Evolutionary conservation across 2,888 invertebrate genomes (phyloP), one percentile per base, ranked within the genome.

Genomic region (Melikaiella ostensackeni): DNA sequence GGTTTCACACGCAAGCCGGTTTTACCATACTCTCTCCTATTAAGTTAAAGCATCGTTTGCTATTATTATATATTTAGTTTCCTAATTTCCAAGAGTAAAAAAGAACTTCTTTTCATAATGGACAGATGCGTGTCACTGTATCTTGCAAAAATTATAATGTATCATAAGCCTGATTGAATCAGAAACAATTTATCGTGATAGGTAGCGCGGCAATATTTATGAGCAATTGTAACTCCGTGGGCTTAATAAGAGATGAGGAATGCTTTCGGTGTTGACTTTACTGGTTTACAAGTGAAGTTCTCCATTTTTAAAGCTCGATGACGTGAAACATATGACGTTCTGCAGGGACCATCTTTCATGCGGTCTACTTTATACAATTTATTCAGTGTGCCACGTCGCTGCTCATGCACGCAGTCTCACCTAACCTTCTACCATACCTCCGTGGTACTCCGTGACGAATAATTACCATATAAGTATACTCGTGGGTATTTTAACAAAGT

Each of bases 211-310:
- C 50, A 50, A 70, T 70, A 50, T 33, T 70, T 33, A 70, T 50
- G 50, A 70, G 30, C 30, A 33, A 30, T 70, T 46, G 46, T 66
- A 46, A 19, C 27, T 66, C 46, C 7, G 27, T 30, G 4, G 66
- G 46, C 46, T 46, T 66, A 66, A 50, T 66, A 46, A 66, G 46
- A 66, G 66, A 66, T 66, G 66, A 66, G n/a, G 66, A 64, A 64
- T 64, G 42, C 64, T 64, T 64, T 64, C 64, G 42, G 42, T 24
- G 27, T 46, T 13, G 27, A 66, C 66, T 66, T 27, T 27, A 66
- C 27, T 30, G 19, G 46, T 46, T 19, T 46, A 46, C 46, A 50
- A 66, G 66, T 66, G 46, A 66, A 50, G 27, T 55, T 21, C 46
- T 46, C 19, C 30, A 27, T 66, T 46, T 66, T 66, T 30, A 46